Evolutionary conservation across 2,888 invertebrate species (phyloP).

Genomic region (Eristalis intricaria): DNA sequence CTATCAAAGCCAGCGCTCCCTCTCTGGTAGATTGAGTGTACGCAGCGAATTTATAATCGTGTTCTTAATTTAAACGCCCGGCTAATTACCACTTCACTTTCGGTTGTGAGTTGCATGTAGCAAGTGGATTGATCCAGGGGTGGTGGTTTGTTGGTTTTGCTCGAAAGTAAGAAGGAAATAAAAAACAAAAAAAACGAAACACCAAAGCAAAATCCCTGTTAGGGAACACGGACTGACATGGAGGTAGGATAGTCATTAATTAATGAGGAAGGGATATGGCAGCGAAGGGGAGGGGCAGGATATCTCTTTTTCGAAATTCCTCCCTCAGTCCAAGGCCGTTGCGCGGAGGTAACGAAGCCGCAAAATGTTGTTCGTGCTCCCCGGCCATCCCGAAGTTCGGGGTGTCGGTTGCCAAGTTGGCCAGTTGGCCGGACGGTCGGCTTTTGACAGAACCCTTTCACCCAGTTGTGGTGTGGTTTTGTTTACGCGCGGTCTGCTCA

Average conservation of each 20-base stretch:
- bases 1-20: not conserved
- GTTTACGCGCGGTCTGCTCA: conserved; percentile 22
- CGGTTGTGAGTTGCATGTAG: not conserved
- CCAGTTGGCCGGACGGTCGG: too few species aligned
- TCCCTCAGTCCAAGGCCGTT: not conserved
- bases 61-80: conserved; percentile 61
- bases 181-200: not conserved
- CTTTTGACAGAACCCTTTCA: not conserved
- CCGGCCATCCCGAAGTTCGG: not conserved
- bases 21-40: conserved; percentile 35
- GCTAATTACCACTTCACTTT: conserved; percentile 61
- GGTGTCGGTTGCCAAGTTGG: not conserved
- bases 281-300: not conserved
- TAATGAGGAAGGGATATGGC: conserved; percentile 63
- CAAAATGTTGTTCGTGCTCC: not conserved
- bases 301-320: conserved; percentile 30
- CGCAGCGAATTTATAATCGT: conserved; percentile 66
- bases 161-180: conserved; percentile 2
- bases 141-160: not conserved
- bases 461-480: not conserved
- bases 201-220: conserved; percentile 3
- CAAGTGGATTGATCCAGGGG: not conserved
- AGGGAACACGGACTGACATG: conserved; percentile 17
- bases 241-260: conserved; percentile 52
- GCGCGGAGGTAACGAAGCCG: not conserved